Conservation (phyloP, 2,888 invertebrate genomes). For the Clivina fossor region DNA sequence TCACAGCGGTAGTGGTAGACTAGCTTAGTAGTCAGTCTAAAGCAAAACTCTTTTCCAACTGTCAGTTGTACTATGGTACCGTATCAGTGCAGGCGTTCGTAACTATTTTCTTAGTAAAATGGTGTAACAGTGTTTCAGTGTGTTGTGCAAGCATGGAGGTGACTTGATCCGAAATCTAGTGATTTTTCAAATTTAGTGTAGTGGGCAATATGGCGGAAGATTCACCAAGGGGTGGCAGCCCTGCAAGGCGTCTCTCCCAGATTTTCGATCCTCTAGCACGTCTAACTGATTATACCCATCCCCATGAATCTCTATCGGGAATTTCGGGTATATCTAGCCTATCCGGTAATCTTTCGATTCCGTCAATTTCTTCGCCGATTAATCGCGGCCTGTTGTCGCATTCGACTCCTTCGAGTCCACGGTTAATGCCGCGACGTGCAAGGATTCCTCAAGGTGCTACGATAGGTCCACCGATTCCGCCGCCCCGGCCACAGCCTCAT, state of each 20-base stretch:
- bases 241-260: conserved; percentile 75
- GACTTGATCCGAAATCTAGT: too few relatives aligned
- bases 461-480: conserved; percentile 46
- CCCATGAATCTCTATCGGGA: conserved; percentile 19
- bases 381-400: conserved; percentile 46
- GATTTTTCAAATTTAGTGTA: too few relatives aligned
- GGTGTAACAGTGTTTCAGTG: too few relatives aligned
- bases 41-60: too few relatives aligned
- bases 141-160: too few relatives aligned
- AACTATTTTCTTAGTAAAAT: too few relatives aligned
- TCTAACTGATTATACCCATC: conserved; percentile 65
- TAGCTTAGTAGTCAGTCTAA: too few relatives aligned
- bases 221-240: conserved; percentile 50
- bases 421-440: conserved; percentile 64
- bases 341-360: conserved; percentile 31
- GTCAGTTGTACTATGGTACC: too few relatives aligned
- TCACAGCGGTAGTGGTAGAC: too few relatives aligned
- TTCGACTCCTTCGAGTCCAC: conserved; percentile 74
- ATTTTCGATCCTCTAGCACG: conserved; percentile 79
- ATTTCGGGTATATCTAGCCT: background rate
- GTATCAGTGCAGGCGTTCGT: too few relatives aligned
- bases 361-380: conserved; percentile 37
- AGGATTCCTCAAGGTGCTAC: conserved; percentile 41
- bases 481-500: conserved; percentile 54
- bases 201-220: conserved; percentile 70